Conservation (phyloP, 2,888 invertebrate species). For the Pristionchus japonicus region DNA sequence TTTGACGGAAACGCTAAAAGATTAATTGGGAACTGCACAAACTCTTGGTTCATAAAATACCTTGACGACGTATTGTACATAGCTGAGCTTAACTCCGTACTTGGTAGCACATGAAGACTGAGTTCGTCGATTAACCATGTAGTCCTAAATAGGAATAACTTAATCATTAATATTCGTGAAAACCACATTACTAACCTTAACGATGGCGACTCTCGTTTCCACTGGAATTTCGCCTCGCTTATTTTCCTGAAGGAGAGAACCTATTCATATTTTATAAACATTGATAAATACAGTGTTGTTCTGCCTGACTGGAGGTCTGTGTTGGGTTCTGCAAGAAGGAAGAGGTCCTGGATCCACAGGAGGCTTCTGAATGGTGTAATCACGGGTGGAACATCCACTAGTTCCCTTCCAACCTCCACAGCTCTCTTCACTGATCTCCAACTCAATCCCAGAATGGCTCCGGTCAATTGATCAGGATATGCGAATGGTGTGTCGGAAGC, state of each 20-base stretch:
- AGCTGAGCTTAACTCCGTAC: conserved; percentile 29
- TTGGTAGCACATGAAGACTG: conserved; percentile 10
- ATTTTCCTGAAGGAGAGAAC: background rate
- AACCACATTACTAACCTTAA: background rate
- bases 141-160: background rate
- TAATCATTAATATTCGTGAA: background rate
- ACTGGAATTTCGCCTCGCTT: background rate
- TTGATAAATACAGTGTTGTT: background rate
- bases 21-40: background rate
- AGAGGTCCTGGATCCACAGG: background rate
- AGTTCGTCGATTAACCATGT: background rate
- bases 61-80: conserved; percentile 20
- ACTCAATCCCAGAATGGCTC: background rate
- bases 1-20: conserved; percentile 11
- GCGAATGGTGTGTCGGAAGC: background rate
- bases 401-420: background rate
- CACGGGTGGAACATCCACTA: background rate
- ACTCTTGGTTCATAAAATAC: background rate
- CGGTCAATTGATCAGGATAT: background rate
- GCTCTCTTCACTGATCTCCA: background rate
- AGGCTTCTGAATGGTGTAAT: conserved; percentile 17
- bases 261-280: background rate
- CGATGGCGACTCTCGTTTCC: background rate
- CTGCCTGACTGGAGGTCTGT: background rate
- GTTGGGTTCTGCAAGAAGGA: background rate